These are phyloP conservation scores for Hemistola chrysoprasaria DNA, from an alignment of 2,888 invertebrate genomes.

Conservation along the genomic window DNA sequence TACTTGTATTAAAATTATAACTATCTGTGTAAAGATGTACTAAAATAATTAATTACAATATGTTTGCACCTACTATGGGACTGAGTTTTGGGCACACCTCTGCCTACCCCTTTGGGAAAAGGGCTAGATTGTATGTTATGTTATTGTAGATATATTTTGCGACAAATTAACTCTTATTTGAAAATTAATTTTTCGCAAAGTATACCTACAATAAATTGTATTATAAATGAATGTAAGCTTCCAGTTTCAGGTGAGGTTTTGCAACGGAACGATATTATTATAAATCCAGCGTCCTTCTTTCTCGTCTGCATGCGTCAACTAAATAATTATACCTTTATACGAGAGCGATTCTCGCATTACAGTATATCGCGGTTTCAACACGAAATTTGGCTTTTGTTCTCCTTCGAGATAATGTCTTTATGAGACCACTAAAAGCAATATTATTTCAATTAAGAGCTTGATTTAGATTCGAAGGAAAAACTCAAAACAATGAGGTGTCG, in stretches of 20 bases:
- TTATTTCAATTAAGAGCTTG: slow-evolving; percentile 74
- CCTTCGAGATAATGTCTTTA: slow-evolving; percentile 65
- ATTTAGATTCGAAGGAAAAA: slow-evolving; percentile 72
- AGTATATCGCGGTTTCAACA: slow-evolving; percentile 72
- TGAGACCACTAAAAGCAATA: slow-evolving; percentile 69
- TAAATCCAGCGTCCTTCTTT: slow-evolving; percentile 50
- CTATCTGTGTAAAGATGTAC: too few species aligned
- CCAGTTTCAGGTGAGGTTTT: slow-evolving; percentile 34
- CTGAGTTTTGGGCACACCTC: too few species aligned
- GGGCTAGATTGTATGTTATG: too few species aligned
- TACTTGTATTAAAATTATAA: too few species aligned
- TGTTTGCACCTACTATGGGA: too few species aligned
- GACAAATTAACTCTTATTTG: too few species aligned
- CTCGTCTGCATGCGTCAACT: slow-evolving; percentile 52
- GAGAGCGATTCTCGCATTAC: slow-evolving; percentile 49
- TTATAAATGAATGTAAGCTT: slow-evolving; percentile 33
- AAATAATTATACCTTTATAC: slow-evolving; percentile 55
- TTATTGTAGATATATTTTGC: too few species aligned
- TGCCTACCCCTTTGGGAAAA: too few species aligned
- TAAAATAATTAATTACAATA: too few species aligned
- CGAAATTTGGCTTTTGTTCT: slow-evolving; percentile 73
- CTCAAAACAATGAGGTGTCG: slow-evolving; percentile 74
- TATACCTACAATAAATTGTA: slow-evolving; percentile 17
- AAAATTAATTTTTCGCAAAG: slow-evolving; percentile 4
- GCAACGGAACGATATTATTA: slow-evolving; percentile 36